These are phyloP conservation scores for Cheilosia vernalis DNA, from an alignment of 2,888 invertebrate genomes.

Conservation along the genomic window DNA sequence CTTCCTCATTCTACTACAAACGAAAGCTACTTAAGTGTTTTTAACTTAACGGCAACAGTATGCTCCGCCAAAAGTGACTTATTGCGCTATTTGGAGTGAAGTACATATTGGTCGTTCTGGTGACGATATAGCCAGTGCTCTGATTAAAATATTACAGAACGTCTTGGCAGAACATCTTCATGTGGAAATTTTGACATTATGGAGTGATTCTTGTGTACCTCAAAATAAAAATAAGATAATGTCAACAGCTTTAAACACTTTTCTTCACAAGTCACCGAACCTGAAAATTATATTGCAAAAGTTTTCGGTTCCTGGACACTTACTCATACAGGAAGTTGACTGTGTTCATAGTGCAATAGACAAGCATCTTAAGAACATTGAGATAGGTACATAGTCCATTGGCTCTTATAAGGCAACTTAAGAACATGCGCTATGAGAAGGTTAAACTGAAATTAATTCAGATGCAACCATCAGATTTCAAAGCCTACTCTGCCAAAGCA, in stretches of 20 bases:
- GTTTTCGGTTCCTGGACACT: no score
- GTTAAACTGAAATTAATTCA: constrained; percentile 11
- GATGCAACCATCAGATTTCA: background rate
- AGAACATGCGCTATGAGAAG: constrained; percentile 17
- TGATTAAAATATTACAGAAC: no score
- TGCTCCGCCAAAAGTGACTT: background rate
- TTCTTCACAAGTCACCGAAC: no score
- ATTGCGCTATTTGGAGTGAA: no score
- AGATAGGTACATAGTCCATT: constrained; percentile 38
- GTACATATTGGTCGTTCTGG: background rate
- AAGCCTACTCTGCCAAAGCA: background rate
- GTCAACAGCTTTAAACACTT: constrained; percentile 22
- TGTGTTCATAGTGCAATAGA: constrained; percentile 43
- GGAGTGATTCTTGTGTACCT: constrained; percentile 29
- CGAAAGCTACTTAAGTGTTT: constrained; percentile 3
- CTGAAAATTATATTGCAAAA: no score
- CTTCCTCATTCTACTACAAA: constrained; percentile 32
- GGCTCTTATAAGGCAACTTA: constrained; percentile 23
- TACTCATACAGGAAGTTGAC: constrained; percentile 32
- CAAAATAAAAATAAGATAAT: constrained; percentile 41
- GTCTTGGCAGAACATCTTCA: no score
- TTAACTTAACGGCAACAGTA: no score
- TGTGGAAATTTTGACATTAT: background rate
- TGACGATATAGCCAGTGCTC: background rate
- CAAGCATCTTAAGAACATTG: background rate